A percentile compares a stretch with the other conserved stretches of the same genome.
Evolutionary conservation across 1,140 invertebrate genomes (phyloP).

Genomic region (Euschistus heros): DNA sequence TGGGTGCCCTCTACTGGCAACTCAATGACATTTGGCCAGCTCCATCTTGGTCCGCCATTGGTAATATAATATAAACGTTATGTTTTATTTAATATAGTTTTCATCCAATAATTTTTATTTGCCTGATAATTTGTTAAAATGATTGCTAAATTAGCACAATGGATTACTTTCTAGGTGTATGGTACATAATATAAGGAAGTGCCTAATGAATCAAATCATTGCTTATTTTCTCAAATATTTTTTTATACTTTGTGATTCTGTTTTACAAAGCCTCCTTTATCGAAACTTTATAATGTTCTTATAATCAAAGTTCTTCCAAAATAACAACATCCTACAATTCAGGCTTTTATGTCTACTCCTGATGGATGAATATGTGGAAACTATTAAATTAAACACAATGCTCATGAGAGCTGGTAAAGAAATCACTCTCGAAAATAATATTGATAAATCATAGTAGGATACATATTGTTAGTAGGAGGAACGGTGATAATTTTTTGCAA

Average conservation of each 20-base stretch:
- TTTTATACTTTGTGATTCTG: not conserved
- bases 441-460: too few species aligned
- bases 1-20: conserved; percentile 99
- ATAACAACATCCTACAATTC: too few species aligned
- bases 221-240: not conserved
- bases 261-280: not conserved
- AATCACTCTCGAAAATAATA: too few species aligned
- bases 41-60: conserved; percentile 90
- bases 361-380: too few species aligned
- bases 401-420: too few species aligned
- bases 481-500: too few species aligned
- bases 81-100: not conserved
- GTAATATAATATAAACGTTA: conserved; percentile 37
- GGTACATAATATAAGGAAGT: too few species aligned
- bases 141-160: too few species aligned
- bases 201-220: not conserved
- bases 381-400: too few species aligned
- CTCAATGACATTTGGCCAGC: conserved; percentile 97
- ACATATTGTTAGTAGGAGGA: too few species aligned
- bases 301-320: not conserved
- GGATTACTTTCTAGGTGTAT: too few species aligned
- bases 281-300: not conserved
- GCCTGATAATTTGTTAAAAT: not conserved
- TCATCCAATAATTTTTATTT: not conserved
- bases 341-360: too few species aligned